phyloP scores from a whole-genome alignment of 92 coral and sea anemone species.

The Paramuricea clavata region DNA sequence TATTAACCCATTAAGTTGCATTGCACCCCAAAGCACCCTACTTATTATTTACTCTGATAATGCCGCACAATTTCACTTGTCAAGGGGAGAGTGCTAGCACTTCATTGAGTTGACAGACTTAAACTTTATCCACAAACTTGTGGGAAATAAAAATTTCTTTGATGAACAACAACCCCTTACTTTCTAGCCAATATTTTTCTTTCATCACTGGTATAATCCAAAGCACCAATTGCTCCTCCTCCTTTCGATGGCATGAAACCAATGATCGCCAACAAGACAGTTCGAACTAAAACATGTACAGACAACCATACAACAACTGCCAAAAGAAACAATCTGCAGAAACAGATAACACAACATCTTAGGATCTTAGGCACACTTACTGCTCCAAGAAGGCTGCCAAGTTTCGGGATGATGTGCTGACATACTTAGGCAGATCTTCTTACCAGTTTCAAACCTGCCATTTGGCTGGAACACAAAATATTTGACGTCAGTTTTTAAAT shows the following conservation, averaged over 20 bases:
- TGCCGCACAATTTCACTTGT: too few relatives aligned
- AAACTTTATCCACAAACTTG: neutral
- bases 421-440: constrained; percentile 97
- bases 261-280: constrained; percentile 95
- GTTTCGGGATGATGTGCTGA: constrained; percentile 99
- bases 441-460: constrained; percentile 95
- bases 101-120: too few relatives aligned
- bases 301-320: neutral
- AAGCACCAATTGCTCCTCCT: constrained; percentile 97
- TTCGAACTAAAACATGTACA: constrained; percentile 74
- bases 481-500: neutral
- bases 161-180: constrained; percentile 54
- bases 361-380: constrained; percentile 69
- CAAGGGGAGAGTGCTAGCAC: too few relatives aligned
- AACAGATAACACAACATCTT: neutral
- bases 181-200: constrained; percentile 87
- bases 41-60: too few relatives aligned
- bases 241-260: constrained; percentile 99
- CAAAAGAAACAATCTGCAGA: neutral
- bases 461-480: constrained; percentile 75
- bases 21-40: too few relatives aligned
- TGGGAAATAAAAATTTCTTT: neutral
- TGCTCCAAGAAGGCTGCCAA: constrained; percentile 99
- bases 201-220: constrained; percentile 96
- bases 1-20: too few relatives aligned